A percentile compares a stretch with the other conserved stretches of the same genome.
Evolutionary conservation across 2,113 vertebrate species (phyloP).

Genomic region (Cyanistes caeruleus): DNA sequence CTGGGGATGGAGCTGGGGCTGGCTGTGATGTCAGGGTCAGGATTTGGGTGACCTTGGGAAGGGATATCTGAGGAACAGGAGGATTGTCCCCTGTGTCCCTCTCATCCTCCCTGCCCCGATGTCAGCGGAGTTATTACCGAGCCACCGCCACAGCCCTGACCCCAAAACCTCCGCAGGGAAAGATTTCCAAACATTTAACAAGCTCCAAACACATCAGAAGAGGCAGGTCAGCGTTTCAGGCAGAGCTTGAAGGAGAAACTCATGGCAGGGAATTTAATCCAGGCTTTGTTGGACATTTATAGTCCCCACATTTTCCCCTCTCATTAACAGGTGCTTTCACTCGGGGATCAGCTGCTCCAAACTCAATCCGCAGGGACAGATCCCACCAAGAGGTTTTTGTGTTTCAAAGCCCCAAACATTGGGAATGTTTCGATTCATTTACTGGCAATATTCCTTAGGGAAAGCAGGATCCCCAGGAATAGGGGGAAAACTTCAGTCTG

Average conservation of each 20-base stretch:
- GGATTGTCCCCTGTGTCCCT: neutral
- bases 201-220: neutral
- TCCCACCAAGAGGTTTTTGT: neutral
- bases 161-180: neutral
- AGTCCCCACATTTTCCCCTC: neutral
- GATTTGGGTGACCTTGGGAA: neutral
- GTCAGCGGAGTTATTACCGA: neutral
- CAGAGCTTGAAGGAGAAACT: neutral
- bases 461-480: neutral
- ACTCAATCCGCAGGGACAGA: no score
- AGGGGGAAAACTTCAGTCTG: neutral
- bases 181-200: neutral
- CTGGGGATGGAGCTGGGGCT: neutral
- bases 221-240: neutral
- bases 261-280: neutral
- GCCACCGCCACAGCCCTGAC: neutral
- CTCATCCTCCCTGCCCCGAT: neutral
- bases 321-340: rapidly evolving
- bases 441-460: neutral
- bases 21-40: neutral
- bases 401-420: neutral
- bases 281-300: neutral
- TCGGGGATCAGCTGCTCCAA: neutral
- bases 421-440: neutral
- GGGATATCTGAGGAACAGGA: neutral